A percentile compares a stretch with the other conserved stretches of the same genome.
Conservation (phyloP, 2,113 vertebrate species). For the Toxostoma redivivum region DNA sequence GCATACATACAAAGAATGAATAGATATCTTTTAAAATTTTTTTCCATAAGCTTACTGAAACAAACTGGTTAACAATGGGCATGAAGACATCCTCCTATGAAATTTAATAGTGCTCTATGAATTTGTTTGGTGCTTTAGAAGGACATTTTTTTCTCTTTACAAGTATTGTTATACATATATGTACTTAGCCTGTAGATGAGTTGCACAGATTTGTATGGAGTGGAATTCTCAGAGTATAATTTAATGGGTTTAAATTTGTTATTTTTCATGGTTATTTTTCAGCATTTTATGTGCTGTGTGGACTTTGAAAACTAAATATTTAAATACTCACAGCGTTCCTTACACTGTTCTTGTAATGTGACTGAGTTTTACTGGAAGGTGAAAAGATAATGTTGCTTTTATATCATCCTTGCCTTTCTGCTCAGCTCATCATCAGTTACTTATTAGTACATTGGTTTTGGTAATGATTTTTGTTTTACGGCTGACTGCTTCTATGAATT, state of each 20-base stretch:
- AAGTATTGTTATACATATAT: not conserved
- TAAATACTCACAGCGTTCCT: not conserved
- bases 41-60: not conserved
- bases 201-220: not conserved
- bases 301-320: not conserved
- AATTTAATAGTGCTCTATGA: not conserved
- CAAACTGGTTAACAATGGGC: not conserved
- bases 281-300: not conserved
- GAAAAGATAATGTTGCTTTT: not conserved
- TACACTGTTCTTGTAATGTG: not conserved
- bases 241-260: not conserved
- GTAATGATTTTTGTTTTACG: not conserved
- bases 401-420: not conserved
- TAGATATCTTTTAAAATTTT: not conserved
- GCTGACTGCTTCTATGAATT: not conserved
- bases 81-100: slow-evolving; percentile 12
- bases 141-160: not conserved
- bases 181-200: not conserved
- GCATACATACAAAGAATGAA: not conserved
- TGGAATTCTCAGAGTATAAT: not conserved
- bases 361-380: not conserved
- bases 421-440: not conserved
- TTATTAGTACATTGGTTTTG: not conserved
- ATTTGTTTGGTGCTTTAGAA: not conserved
- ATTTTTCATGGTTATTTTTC: not conserved